phyloP scores from a whole-genome alignment of 2,797 vertebrate genomes.

The Scleropages formosus region DNA sequence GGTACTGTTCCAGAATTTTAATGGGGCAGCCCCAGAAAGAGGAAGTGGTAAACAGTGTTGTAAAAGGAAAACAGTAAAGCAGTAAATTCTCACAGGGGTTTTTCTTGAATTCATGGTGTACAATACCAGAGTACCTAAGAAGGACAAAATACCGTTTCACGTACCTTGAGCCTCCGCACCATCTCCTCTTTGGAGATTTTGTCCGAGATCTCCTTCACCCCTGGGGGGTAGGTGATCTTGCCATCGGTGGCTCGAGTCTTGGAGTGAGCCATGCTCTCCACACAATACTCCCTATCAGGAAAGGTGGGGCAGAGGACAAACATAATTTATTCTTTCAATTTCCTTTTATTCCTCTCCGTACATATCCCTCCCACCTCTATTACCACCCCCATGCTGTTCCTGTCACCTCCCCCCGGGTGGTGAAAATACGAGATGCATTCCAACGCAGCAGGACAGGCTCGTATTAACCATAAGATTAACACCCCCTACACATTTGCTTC shows the following conservation, averaged over 20 bases:
- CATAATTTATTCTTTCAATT: neutral
- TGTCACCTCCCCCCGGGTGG: neutral
- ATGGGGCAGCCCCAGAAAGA: too few relatives aligned
- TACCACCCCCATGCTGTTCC: too few relatives aligned
- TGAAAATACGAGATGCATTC: neutral
- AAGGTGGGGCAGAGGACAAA: constrained; percentile 29
- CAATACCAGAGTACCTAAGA: neutral
- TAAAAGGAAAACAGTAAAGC: neutral
- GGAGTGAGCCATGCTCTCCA: constrained; percentile 96
- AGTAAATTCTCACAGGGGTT: neutral
- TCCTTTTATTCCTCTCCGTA: neutral
- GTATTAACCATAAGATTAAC: constrained; percentile 9
- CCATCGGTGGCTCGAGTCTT: constrained; percentile 95
- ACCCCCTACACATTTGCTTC: neutral
- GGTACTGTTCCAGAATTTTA: neutral
- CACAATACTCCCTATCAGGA: constrained; percentile 71
- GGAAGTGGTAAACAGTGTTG: neutral
- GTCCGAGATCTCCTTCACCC: constrained; percentile 99
- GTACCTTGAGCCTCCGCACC: constrained; percentile 95
- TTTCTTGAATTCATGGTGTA: neutral
- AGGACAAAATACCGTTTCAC: constrained; percentile 20
- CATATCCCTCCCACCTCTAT: neutral
- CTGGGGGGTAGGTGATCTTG: constrained; percentile 98
- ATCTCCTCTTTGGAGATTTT: constrained; percentile 99
- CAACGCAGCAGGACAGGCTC: neutral